These are phyloP conservation scores for Oncorhynchus nerka DNA, from an alignment of 2,113 vertebrate species.

Conservation along the genomic window DNA sequence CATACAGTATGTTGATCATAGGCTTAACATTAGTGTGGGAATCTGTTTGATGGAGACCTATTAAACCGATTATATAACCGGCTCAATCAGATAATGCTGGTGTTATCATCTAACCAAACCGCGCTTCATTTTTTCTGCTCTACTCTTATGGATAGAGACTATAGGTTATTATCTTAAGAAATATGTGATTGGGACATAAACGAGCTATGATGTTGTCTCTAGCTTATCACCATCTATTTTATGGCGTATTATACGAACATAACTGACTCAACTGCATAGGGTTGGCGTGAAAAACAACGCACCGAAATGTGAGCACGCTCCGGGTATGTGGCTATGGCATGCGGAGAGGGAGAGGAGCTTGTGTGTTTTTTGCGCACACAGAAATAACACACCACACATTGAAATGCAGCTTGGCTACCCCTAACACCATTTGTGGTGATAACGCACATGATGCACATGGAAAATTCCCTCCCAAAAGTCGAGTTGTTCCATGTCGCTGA, in stretches of 20 bases:
- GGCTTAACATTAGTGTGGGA: constrained; percentile 32
- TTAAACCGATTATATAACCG: constrained; percentile 37
- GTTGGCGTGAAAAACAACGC: neutral
- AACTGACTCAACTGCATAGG: too few relatives aligned
- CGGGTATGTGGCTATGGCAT: too few relatives aligned
- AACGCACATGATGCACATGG: neutral
- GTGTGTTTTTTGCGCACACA: neutral
- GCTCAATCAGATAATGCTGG: constrained; percentile 25
- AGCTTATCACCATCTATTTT: neutral
- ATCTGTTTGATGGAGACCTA: constrained; percentile 32
- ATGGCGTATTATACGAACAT: neutral
- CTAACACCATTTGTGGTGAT: neutral
- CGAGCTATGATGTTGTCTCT: neutral
- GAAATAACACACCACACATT: too few relatives aligned
- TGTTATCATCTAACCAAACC: constrained; percentile 29
- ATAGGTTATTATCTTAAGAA: constrained; percentile 6
- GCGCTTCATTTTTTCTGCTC: constrained; percentile 26
- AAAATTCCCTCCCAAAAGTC: neutral
- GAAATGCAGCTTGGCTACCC: too few relatives aligned
- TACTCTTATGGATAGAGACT: constrained; percentile 4
- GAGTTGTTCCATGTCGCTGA: constrained; percentile 11
- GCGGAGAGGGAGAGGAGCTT: neutral
- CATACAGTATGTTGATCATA: neutral
- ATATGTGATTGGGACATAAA: neutral
- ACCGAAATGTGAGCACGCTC: neutral